These are phyloP conservation scores for Ptychodera flava DNA, from an alignment of 35 echinoderm and acorn worm species.

Conservation along the genomic window DNA sequence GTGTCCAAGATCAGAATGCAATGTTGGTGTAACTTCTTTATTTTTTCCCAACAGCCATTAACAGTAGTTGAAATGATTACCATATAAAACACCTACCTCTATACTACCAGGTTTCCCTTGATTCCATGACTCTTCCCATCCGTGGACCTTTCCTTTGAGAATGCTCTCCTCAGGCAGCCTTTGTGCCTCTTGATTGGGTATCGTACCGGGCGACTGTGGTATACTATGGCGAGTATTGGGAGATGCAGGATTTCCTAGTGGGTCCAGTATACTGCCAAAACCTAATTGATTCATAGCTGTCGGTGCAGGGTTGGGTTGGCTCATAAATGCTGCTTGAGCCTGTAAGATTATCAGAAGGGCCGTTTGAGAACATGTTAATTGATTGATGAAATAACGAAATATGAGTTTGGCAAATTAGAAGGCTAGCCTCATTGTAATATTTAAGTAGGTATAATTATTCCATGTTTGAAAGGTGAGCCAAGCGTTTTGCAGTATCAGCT, in stretches of 20 bases:
- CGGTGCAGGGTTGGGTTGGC: conserved; percentile 62
- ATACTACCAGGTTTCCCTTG: background rate
- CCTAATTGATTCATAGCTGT: conserved; percentile 27
- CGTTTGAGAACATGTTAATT: background rate
- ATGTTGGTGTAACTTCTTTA: background rate
- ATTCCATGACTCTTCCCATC: conserved; percentile 90
- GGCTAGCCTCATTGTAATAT: background rate
- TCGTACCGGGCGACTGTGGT: conserved; percentile 20
- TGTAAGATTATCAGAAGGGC: background rate
- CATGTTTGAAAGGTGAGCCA: background rate
- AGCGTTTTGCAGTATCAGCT: no score
- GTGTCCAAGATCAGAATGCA: background rate
- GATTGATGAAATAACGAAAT: background rate
- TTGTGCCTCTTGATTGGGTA: conserved; percentile 17
- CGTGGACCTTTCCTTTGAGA: conserved; percentile 66
- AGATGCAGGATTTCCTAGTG: conserved; percentile 27
- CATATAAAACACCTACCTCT: background rate
- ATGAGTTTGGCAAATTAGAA: background rate
- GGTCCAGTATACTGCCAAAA: conserved; percentile 55
- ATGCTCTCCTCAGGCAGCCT: conserved; percentile 69
- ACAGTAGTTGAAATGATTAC: background rate
- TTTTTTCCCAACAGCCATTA: background rate
- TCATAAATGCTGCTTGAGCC: conserved; percentile 92
- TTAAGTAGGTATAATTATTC: background rate
- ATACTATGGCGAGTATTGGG: conserved; percentile 6